phyloP scores from a whole-genome alignment of 2,888 invertebrate species.

The Drosophila eohydei region DNA sequence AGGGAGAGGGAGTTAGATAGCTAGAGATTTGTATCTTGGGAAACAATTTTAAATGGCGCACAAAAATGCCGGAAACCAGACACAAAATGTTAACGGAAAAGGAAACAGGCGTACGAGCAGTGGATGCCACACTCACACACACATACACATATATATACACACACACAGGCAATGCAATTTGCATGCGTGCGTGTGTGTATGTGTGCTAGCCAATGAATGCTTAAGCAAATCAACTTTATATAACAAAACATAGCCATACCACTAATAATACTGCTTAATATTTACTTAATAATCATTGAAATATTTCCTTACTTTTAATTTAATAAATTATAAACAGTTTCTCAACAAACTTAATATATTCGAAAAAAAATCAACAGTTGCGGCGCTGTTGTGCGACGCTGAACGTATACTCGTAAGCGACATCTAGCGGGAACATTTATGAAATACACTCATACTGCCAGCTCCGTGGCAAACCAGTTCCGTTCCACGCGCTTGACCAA shows the following conservation, averaged over 20 bases:
- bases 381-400: slow-evolving; percentile 22
- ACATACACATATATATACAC: slow-evolving; percentile 12
- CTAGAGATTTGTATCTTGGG: slow-evolving; percentile 72
- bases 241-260: neutral
- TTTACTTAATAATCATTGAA: too few species aligned
- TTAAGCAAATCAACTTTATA: slow-evolving; percentile 1
- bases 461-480: slow-evolving; percentile 60
- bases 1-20: slow-evolving; percentile 1
- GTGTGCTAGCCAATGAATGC: slow-evolving; percentile 3
- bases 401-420: slow-evolving; percentile 17
- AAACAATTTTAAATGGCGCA: slow-evolving; percentile 78
- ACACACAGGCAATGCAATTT: slow-evolving; percentile 13
- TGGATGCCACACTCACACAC: slow-evolving; percentile 6
- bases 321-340: neutral
- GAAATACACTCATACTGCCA: neutral
- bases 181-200: slow-evolving; percentile 15
- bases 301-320: neutral
- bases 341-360: neutral
- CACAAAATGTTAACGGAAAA: slow-evolving; percentile 79
- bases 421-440: slow-evolving; percentile 45
- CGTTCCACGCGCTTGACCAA: slow-evolving; percentile 62
- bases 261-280: fast-evolving
- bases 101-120: slow-evolving; percentile 67
- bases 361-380: slow-evolving; percentile 34
- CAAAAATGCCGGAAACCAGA: slow-evolving; percentile 81